A percentile compares a stretch with the other conserved stretches of the same genome.
phyloP scores from a whole-genome alignment of 2,797 vertebrate genomes.

The Cuculus canorus region DNA sequence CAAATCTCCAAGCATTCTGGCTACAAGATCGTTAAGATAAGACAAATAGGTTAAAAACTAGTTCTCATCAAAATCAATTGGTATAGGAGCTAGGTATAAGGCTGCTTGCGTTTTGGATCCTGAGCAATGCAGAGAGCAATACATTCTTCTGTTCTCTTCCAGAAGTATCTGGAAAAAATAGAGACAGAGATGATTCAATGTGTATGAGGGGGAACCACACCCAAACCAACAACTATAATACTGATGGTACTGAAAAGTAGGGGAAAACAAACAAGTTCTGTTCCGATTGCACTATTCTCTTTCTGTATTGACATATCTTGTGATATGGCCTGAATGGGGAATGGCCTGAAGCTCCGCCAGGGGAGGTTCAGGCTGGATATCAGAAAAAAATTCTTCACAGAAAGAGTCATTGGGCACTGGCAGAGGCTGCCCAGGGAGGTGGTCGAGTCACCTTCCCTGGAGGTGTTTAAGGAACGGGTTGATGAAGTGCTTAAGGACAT shows the following conservation, averaged over 20 bases:
- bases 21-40: background rate
- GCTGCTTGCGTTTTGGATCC: constrained; percentile 87
- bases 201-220: background rate
- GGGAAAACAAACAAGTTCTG: background rate
- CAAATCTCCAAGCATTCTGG: background rate
- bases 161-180: constrained; percentile 81
- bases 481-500: no score
- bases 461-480: no score
- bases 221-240: background rate
- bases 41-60: background rate
- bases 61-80: background rate
- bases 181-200: background rate
- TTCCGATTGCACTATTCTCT: background rate
- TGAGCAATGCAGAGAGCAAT: constrained; percentile 85
- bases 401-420: no score
- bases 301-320: background rate
- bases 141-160: constrained; percentile 83
- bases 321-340: no score
- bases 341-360: no score
- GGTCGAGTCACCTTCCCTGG: no score
- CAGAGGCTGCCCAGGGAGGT: no score
- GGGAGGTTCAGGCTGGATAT: no score
- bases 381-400: no score
- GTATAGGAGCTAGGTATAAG: constrained; percentile 37
- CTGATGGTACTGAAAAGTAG: background rate